These are phyloP conservation scores for Phalera bucephala DNA, from an alignment of 2,888 invertebrate species.

Conservation along the genomic window DNA sequence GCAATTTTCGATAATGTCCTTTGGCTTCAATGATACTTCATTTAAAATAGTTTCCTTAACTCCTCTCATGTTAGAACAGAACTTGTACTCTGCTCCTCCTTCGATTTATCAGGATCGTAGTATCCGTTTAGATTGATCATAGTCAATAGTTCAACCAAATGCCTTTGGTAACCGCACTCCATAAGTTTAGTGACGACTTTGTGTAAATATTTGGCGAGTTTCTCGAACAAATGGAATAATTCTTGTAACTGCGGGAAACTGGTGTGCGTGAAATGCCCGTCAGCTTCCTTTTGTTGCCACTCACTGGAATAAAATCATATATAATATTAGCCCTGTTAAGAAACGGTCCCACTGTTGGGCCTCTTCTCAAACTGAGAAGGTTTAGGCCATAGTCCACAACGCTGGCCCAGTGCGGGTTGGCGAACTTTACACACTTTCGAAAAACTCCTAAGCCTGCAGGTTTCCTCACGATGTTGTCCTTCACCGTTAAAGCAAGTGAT, in stretches of 20 bases:
- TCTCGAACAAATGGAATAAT: slow-evolving; percentile 84
- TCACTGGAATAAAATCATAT: slow-evolving; percentile 71
- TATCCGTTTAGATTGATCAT: slow-evolving; percentile 86
- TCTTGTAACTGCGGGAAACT: slow-evolving; percentile 82
- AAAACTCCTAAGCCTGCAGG: too few species aligned
- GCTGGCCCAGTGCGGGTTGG: too few species aligned
- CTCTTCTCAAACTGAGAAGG: too few species aligned
- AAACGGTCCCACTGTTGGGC: too few species aligned
- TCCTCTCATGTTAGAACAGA: slow-evolving; percentile 27
- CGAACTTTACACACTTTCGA: too few species aligned
- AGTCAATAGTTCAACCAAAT: slow-evolving; percentile 85
- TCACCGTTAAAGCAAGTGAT: too few species aligned
- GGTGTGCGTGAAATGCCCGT: slow-evolving; percentile 80
- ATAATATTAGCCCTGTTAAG: too few species aligned
- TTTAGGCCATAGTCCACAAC: too few species aligned
- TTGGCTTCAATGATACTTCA: too few species aligned
- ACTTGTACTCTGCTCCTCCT: slow-evolving; percentile 49
- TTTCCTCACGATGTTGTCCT: too few species aligned
- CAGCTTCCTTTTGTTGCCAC: slow-evolving; percentile 78
- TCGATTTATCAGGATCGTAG: slow-evolving; percentile 67
- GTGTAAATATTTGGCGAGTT: slow-evolving; percentile 83
- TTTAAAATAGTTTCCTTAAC: too few species aligned
- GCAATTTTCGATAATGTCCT: too few species aligned
- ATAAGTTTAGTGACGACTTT: slow-evolving; percentile 85
- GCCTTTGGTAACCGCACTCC: slow-evolving; percentile 86